Evolutionary conservation across 2,888 invertebrate genomes (phyloP).

Genomic region (Volucella bombylans): DNA sequence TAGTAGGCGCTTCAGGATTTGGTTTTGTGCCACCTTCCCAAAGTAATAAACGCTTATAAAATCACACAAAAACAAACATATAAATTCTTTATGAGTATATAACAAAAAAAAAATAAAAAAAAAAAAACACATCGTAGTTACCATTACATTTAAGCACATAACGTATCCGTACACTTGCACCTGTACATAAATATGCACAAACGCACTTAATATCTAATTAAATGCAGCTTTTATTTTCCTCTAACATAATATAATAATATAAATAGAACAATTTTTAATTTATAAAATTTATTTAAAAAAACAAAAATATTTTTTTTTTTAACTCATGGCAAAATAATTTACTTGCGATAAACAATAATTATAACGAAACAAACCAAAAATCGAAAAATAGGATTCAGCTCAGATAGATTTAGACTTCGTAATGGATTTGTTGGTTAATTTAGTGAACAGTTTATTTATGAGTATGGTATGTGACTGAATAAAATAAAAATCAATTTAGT

Average conservation of each 20-base stretch:
- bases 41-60: conserved; percentile 67
- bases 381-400: neutral
- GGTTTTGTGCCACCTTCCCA: conserved; percentile 90
- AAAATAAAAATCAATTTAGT: conserved; percentile 17
- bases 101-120: neutral
- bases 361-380: conserved; percentile 9
- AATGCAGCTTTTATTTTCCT: conserved; percentile 29
- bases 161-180: conserved; percentile 28
- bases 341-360: neutral
- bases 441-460: conserved; percentile 22
- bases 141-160: conserved; percentile 48
- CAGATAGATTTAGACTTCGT: conserved; percentile 9
- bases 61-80: neutral
- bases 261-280: too few species aligned
- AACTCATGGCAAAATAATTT: neutral
- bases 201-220: neutral
- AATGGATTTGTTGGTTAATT: neutral
- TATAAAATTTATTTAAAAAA: neutral
- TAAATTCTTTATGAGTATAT: too few species aligned
- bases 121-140: conserved; percentile 18
- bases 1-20: conserved; percentile 92
- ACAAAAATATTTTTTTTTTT: neutral
- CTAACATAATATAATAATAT: conserved; percentile 3
- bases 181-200: conserved; percentile 48
- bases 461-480: conserved; percentile 48